Base-by-base conservation (phyloP, 2,113 vertebrate genomes). In the Melanerpes formicivorus region DNA sequence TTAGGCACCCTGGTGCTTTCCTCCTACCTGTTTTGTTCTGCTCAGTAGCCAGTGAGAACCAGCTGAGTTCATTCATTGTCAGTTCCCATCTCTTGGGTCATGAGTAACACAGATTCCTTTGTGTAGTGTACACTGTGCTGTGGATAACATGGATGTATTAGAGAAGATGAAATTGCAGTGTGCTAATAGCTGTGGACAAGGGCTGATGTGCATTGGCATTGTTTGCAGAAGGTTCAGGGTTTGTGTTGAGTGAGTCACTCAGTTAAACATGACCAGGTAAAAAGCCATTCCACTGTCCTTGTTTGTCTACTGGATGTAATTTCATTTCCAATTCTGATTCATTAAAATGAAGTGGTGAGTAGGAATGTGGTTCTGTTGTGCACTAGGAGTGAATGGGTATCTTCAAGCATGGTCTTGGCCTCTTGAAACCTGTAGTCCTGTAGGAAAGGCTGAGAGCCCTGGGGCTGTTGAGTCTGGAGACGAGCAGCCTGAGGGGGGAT, bases 241-340 rank as follows among this genome's bases (percentile, higher is more conserved):
- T 91, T 85, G 3, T 44, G n/a, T 46, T n/a, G 14, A 1, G 40
- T 95, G 95, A 92, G 76, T 96, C 89, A 93, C 50, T 3, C 22
- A 27, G 42, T 63, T 70, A 54, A 21, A 34, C 42, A 40, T 18
- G 84, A 29, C 25, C 34, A 65, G 75, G 76, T 88, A 65, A 37
- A 84, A 70, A 94, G 76, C 91, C 5, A 5, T 85, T 91, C 76
- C 9, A 5, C 64, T 7, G 2, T 64, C 60, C 87, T 58, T 58
- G 76, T 84, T 93, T 84, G 88, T 87, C 84, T 74, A 1, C 46
- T 87, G 78, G 8, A 11, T 8, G 30, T 66, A 5, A 84, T 73
- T 96, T 90, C 5, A 84, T 76, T 96, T 90, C 87, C 90, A 83
- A 23, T 80, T 93, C 70, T 52, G 69, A 89, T 77, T 80, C 76